Base-by-base conservation (phyloP, 2,888 invertebrate genomes). In the Phragmatobia fuliginosa region DNA sequence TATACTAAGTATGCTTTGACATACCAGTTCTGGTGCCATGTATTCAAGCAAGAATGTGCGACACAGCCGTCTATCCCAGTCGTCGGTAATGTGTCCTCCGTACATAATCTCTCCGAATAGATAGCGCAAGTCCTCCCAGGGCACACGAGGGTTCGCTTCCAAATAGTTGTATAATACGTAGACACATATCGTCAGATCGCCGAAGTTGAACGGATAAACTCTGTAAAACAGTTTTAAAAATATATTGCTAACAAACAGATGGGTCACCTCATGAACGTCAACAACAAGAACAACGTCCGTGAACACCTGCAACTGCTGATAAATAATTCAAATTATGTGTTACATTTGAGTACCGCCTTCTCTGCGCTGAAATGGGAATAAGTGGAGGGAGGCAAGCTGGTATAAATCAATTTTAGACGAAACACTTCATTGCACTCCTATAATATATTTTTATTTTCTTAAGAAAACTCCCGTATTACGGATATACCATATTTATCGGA, bases 41-140 rank as follows among this genome's bases (percentile, higher is more conserved):
- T 97, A 99, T 87, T 98, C 98, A 79, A 97, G 96, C 62, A 99
- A 94, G 91, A 98, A 98, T 1, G 97, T 98, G 66, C 97, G 96
- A 86, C 99, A 99, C 7, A 99, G 96, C 56, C 98, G 95, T 62
- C 99, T 95, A 90, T 99, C 99, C 98, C 99, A 99, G 90, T 99
- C 99, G 87, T 99, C 99, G 0, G 99, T 99, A 83, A 99, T 99
- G 87, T 99, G 99, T 0, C 99, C 99, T 1, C 99, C 99, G 87
- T 99, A 99, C 99, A 99, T 99, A 82, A 99, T 99, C 94, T 99
- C 99, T 0, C 99, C 99, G 88, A 99, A 99, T 31, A 99, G 94
- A 90, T 99, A 99, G 1, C 99, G 96, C 81, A 99, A 92, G 93
- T 99, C 99, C 90, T 99, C 99, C 98, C 98, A 99, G 0, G 99